Conservation (phyloP, 2,797 vertebrate species). For the Lophotriccus pileatus region DNA sequence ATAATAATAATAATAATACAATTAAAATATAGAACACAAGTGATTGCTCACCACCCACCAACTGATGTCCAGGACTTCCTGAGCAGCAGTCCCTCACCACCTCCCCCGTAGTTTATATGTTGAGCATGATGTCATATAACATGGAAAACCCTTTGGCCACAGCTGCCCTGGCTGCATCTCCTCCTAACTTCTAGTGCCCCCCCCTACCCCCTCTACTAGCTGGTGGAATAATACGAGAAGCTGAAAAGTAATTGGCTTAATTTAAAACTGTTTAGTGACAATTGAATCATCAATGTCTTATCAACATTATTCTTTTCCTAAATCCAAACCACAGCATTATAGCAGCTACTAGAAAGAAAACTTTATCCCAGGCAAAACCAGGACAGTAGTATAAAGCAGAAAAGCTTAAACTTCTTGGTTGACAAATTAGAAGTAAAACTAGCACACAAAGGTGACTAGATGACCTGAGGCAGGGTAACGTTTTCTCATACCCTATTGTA, state of each 20-base stretch:
- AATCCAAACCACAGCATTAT: not conserved
- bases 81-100: not conserved
- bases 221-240: not conserved
- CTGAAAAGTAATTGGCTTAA: not conserved
- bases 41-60: not conserved
- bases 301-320: not conserved
- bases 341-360: not conserved
- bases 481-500: not conserved
- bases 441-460: not conserved
- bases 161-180: not conserved
- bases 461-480: not conserved
- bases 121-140: not conserved
- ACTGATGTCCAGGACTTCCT: not conserved
- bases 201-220: fast-evolving
- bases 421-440: not conserved
- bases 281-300: not conserved
- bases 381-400: not conserved
- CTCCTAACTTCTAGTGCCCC: not conserved
- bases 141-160: not conserved
- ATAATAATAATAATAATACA: not conserved
- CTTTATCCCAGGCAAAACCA: not conserved
- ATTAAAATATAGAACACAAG: not conserved
- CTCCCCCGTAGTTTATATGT: fast-evolving
- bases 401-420: not conserved
- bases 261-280: not conserved